A percentile compares a stretch with the other conserved stretches of the same genome.
Evolutionary conservation across 2,888 invertebrate genomes (phyloP).

Genomic region (Anagyrus pseudococci): DNA sequence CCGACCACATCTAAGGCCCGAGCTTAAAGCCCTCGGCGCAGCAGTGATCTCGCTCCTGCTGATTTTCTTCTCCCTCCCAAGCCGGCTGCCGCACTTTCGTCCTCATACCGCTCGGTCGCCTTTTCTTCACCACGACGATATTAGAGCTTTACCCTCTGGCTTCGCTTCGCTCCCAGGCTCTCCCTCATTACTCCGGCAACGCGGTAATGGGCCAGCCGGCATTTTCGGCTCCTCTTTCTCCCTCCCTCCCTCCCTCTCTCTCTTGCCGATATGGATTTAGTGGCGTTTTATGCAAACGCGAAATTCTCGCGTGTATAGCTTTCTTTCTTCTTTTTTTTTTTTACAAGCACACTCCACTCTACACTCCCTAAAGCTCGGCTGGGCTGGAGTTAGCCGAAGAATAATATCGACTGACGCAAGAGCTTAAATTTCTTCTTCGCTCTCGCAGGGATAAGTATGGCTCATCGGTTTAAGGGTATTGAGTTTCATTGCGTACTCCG

Average conservation of each 20-base stretch:
- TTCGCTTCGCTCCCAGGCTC: too few relatives aligned
- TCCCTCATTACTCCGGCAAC: too few relatives aligned
- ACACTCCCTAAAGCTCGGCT: neutral
- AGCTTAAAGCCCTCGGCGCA: too few relatives aligned
- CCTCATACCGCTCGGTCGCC: too few relatives aligned
- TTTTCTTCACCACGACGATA: conserved; percentile 22
- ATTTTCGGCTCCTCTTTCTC: too few relatives aligned
- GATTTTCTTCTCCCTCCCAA: too few relatives aligned
- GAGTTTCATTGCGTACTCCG: conserved; percentile 18
- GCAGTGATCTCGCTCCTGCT: too few relatives aligned
- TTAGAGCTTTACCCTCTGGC: conserved; percentile 20
- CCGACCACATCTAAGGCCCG: too few relatives aligned
- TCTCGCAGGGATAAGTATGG: conserved; percentile 17
- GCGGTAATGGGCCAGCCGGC: too few relatives aligned
- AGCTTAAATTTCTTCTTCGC: conserved; percentile 18
- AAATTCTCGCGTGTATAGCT: conserved; percentile 9
- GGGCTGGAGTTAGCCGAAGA: conserved; percentile 1
- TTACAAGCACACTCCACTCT: neutral
- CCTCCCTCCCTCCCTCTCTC: too few relatives aligned
- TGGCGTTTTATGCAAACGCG: conserved; percentile 28
- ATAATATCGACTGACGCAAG: conserved; percentile 18
- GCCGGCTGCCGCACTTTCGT: too few relatives aligned
- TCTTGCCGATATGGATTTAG: conserved; percentile 32
- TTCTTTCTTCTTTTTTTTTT: too few relatives aligned
- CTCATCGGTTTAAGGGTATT: conserved; percentile 29